Percentiles rank a stretch among this genome's conserved stretches.
These are phyloP conservation scores for Megalops atlanticus DNA, from an alignment of 2,113 vertebrate species.

Conservation along the genomic window DNA sequence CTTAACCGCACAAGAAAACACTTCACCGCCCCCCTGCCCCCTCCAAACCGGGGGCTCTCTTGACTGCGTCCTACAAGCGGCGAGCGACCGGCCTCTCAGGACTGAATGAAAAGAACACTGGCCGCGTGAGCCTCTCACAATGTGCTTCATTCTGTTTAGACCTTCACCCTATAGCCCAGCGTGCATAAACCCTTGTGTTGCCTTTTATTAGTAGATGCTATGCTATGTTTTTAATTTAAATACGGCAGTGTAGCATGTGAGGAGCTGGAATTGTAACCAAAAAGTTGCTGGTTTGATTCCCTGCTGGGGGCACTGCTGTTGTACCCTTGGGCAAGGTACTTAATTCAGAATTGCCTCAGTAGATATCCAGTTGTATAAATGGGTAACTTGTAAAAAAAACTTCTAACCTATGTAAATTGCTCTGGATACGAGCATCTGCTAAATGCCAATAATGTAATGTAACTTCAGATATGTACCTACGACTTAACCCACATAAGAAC, in stretches of 20 bases:
- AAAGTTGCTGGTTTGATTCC: no score
- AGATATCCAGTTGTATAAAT: no score
- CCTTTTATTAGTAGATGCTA: neutral
- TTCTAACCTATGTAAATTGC: no score
- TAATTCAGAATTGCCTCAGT: no score
- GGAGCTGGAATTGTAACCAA: no score
- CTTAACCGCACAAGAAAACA: constrained; percentile 43
- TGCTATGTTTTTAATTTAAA: neutral
- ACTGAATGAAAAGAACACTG: neutral
- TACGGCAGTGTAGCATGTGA: neutral
- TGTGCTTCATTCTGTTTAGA: neutral
- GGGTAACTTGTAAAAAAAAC: no score
- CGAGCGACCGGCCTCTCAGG: neutral
- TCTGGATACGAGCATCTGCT: no score
- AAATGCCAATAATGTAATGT: no score
- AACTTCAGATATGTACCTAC: no score
- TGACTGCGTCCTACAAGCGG: neutral
- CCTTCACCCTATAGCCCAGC: neutral
- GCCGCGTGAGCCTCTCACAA: neutral
- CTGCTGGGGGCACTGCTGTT: no score
- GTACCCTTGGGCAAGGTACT: no score
- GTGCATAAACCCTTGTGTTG: neutral
- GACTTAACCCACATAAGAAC: neutral
- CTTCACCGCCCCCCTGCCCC: neutral
- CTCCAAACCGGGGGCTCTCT: neutral